Percentiles rank a stretch among this genome's conserved stretches.
phyloP scores from a whole-genome alignment of 2,797 vertebrate species.

The Falco rusticolus region DNA sequence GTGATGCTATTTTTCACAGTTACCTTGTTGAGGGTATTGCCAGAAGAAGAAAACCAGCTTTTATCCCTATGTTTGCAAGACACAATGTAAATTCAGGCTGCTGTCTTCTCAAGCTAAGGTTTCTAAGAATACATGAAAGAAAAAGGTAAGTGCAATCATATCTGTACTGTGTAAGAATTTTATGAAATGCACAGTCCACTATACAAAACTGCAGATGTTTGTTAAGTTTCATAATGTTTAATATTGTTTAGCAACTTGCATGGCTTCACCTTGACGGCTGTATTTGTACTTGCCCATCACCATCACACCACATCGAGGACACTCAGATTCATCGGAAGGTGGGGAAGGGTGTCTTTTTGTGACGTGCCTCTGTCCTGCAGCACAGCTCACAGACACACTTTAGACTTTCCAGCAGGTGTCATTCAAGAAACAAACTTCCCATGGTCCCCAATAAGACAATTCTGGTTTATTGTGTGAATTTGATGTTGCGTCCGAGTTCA shows the following conservation, averaged over 20 bases:
- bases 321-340: fast-evolving
- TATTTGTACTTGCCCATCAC: neutral
- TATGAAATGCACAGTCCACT: neutral
- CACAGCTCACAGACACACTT: neutral
- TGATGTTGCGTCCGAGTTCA: neutral
- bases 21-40: neutral
- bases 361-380: neutral
- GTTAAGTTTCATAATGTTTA: neutral
- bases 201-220: neutral
- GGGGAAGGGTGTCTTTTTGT: fast-evolving
- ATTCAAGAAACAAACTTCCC: conserved; percentile 23
- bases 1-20: neutral
- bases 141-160: neutral
- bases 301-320: neutral
- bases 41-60: neutral
- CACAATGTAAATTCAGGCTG: neutral
- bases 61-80: neutral
- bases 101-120: neutral
- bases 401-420: conserved; percentile 7
- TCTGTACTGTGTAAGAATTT: neutral
- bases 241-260: neutral
- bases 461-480: neutral
- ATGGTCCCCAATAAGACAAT: neutral
- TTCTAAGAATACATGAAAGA: neutral
- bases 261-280: neutral